Percentiles rank a stretch among this genome's conserved stretches.
These are phyloP conservation scores for Cantharis flavilabris DNA, from an alignment of 2,888 invertebrate genomes.

Conservation along the genomic window DNA sequence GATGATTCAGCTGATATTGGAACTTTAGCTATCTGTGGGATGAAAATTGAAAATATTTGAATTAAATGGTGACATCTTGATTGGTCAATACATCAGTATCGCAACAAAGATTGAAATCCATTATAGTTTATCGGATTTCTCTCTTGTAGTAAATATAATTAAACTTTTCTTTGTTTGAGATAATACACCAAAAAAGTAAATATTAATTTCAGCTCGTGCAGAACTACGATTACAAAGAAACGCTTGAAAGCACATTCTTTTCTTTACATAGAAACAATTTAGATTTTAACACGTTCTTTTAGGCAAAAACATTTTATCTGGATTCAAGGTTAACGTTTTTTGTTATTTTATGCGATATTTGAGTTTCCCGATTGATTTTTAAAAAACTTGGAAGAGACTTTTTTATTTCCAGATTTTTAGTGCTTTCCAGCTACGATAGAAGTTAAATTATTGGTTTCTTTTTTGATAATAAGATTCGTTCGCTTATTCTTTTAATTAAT, in stretches of 20 bases:
- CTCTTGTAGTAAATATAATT: not conserved
- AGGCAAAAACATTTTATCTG: not conserved
- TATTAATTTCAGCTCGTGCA: not conserved
- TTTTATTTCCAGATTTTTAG: not conserved
- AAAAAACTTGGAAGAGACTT: not conserved
- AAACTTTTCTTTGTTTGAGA: not conserved
- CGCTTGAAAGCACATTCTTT: not conserved
- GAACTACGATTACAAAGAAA: not conserved
- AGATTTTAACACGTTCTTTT: not conserved
- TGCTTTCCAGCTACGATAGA: not conserved
- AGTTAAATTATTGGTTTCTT: not conserved
- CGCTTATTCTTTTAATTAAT: not conserved
- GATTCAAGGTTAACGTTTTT: not conserved
- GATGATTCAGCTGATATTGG: not conserved
- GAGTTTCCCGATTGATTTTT: not conserved
- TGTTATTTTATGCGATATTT: not conserved
- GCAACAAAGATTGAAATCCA: not conserved
- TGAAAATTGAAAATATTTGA: not conserved
- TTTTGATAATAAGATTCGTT: not conserved
- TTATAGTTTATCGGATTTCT: not conserved
- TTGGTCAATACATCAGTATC: not conserved
- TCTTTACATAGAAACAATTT: not conserved
- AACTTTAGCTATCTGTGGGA: not conserved
- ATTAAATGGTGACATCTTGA: not conserved
- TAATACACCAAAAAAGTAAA: not conserved